A percentile compares a stretch with the other conserved stretches of the same genome.
Conservation (phyloP, 2,113 vertebrate species). For the Puntigrus tetrazona region DNA sequence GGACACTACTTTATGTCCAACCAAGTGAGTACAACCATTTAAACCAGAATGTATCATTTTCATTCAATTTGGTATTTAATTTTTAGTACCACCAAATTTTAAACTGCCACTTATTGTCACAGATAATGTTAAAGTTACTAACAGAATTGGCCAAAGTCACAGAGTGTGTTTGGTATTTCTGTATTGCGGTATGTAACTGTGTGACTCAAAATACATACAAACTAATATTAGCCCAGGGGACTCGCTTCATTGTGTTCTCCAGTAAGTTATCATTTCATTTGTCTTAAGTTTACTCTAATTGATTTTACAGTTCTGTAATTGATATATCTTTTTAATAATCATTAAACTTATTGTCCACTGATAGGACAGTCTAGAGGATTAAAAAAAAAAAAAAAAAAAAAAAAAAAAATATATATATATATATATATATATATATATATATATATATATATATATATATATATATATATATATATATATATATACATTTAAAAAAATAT, state of each 20-base stretch:
- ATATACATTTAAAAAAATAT: too few species aligned
- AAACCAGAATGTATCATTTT: neutral
- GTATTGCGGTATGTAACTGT: conserved; percentile 4
- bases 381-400: too few species aligned
- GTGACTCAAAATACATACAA: neutral
- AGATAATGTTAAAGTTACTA: neutral
- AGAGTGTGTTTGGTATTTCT: neutral
- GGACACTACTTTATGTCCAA: conserved; percentile 4
- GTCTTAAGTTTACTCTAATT: neutral
- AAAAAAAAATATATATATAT: too few species aligned
- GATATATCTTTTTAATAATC: neutral
- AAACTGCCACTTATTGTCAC: neutral
- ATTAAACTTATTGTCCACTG: too few species aligned
- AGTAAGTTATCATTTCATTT: neutral
- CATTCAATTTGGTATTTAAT: neutral
- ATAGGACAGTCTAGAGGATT: too few species aligned
- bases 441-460: too few species aligned
- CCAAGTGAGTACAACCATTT: neutral
- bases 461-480: too few species aligned
- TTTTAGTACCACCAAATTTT: neutral
- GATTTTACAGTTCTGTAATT: neutral
- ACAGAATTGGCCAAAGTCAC: neutral
- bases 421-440: too few species aligned
- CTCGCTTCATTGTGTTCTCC: neutral
- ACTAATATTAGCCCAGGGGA: conserved; percentile 14